Base-by-base conservation (phyloP, 2,888 invertebrate genomes). In the Drosophila histrio region DNA sequence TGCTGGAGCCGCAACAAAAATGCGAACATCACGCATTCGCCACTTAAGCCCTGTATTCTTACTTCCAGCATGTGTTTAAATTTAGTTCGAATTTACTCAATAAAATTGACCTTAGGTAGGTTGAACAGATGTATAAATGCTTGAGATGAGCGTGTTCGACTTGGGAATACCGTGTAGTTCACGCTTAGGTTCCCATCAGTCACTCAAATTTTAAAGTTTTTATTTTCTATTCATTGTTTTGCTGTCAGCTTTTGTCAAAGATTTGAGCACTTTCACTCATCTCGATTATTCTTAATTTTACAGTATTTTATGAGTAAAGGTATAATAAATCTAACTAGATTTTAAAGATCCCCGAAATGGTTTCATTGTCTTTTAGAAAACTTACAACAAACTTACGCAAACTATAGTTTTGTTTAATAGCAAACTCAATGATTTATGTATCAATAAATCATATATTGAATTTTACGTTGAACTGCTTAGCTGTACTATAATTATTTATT, bases 51-150 rank as follows among this genome's bases (percentile, higher is more conserved):
- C 9, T 6, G 30, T 28, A 39, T 53, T 24, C n/a, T 39, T 38
- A n/a, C n/a, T 39, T 15, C 5, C 4, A 22, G 28, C 13, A 22
- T 1, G 28, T 49, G 17, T 21, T n/a, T 17, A 41, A n/a, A 15
- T 9, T 17, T 13, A 15, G 47, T 46, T 38, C 24, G 22, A n/a
- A 52, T 26, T 26, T 13, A 6, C 6, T 52, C 19, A 38, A 52
- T 38, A 34, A 54, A 44, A 32, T 34, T 44, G 24, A 32, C 54
- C n/a, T 54, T 44, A 44, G 43, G 6, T 54, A 22, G 53, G 41
- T 43, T 52, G 17, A 26, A 50, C 6, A 13, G 9, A 13, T 2
- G n/a, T 19, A 7, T 1, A n/a, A n/a, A 3, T 30, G 17, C 3
- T 8, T 28, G 3, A 30, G 17, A 13, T 26, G 6, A 32, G 13